Evolutionary conservation across 2,888 invertebrate genomes (phyloP), one percentile per base, ranked within the genome.

Genomic region (Muscina levida): DNA sequence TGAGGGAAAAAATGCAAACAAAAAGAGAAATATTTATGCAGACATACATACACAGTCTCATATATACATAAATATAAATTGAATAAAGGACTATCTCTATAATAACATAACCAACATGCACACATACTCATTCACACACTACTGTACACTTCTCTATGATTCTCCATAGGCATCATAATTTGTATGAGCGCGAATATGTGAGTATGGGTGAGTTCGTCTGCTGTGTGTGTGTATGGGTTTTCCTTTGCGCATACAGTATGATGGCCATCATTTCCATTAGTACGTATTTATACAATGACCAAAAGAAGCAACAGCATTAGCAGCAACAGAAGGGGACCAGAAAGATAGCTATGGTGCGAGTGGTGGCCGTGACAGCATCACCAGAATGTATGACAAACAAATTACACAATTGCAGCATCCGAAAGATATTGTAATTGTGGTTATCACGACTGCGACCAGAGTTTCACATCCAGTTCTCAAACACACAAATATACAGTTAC

Each of bases 371-470:
- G 11, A 13, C 42, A 22, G 19, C 22, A 48, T 56, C 39, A 59
- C 22, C 67, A 26, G 57, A 73, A 44, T 59, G 8, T 48, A 65
- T 57, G 62, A 74, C 42, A 72, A 77, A 79, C 57, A 82, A 79
- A 79, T 73, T 68, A 72, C 65, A 83, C 77, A 83, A 72, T 67
- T 71, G 77, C 75, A 79, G 81, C 46, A 71, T 51, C 13, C 57
- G 71, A 75, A 77, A 48, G 39, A 68, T 72, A 66, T 67, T 78
- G 65, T 82, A 68, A 68, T 79, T 62, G 59, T 71, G 71, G 67
- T 72, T 83, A 81, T 79, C 66, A 72, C 51, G 53, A 72, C 44
- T 37, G 65, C 70, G 42, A 22, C 46, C 53, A 53, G 24, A 17
- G 24, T 22, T 24, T n/a, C n/a, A n/a, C n/a, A n/a, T n/a, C 8